Conservation (phyloP, 2,888 invertebrate species). For the Teleogryllus oceanicus region DNA sequence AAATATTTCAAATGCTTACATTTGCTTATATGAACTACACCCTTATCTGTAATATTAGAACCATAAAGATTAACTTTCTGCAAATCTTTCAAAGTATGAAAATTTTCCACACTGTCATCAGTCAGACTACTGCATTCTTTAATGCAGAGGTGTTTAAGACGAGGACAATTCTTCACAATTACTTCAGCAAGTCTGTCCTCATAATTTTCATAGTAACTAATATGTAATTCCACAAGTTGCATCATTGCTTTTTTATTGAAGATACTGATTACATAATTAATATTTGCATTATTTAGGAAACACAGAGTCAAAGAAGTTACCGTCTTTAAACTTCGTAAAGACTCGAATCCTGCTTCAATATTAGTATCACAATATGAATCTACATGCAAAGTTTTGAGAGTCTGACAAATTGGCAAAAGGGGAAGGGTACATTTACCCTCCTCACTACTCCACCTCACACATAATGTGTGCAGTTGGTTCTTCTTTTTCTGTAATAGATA, state of each 20-base stretch:
- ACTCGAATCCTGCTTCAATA: background rate
- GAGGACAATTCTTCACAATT: conserved; percentile 22
- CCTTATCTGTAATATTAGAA: background rate
- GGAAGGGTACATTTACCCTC: conserved; percentile 18
- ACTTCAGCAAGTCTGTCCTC: background rate
- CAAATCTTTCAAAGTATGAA: background rate
- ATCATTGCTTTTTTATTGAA: conserved; percentile 18
- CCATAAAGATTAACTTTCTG: background rate
- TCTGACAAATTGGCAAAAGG: background rate
- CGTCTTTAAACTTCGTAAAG: background rate
- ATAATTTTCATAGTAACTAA: conserved; percentile 9
- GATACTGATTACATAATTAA: conserved; percentile 6
- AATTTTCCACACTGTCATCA: conserved; percentile 19
- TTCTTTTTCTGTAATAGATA: conserved; percentile 3
- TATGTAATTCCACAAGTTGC: conserved; percentile 18
- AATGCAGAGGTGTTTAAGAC: background rate
- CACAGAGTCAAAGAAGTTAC: background rate
- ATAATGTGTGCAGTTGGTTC: conserved; percentile 12
- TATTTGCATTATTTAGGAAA: conserved; percentile 8
- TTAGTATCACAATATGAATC: conserved; percentile 2
- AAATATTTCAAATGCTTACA: conserved; percentile 21
- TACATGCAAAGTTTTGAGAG: background rate
- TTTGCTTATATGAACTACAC: conserved; percentile 19
- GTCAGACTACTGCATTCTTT: conserved; percentile 6
- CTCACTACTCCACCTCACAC: background rate